Evolutionary conservation across 2,888 invertebrate genomes (phyloP), one percentile per base, ranked within the genome.

Genomic region (Nezara viridula): DNA sequence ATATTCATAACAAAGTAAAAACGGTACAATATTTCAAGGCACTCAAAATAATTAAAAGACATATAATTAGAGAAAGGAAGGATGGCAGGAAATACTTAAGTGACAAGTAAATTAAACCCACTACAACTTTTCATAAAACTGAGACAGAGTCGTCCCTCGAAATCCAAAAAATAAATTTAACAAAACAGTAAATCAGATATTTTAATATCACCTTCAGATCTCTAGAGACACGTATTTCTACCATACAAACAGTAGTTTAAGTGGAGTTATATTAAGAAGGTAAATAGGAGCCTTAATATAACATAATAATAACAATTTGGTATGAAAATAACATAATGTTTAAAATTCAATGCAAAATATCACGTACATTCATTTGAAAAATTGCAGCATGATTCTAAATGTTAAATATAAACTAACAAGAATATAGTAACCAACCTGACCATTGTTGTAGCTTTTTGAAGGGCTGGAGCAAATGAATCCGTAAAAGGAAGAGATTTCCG

Each of bases 401-500:
- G 7, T 27, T 9, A 55, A 55, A 60, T 10, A 10, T 55, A 55
- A n/a, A 55, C n/a, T 55, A 55, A 2, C 55, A 52, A 52, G 19
- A 2, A 55, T 60, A 60, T 5, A 27, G 14, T 92, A 96, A 96
- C 97, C 24, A 24, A 81, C 81, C 81, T 94, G 92, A 97, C 97
- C 94, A 97, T 94, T 37, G 97, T 96, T 14, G 98, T 97, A 6
- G 98, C 98, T 92, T 98, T 96, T 93, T 97, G 98, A 88, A 99
- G 94, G 90, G 98, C 97, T 66, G 97, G 96, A 66, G 98, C 98
- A 97, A 98, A 99, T 92, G 97, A 97, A 91, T 98, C 97, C 24
- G 98, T 97, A 93, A 97, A 97, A 91, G 98, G 97, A 92, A 96
- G 96, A 90, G 96, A 97, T 93, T 98, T 98, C 91, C 98, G 94